Evolutionary conservation across 2,113 vertebrate species (phyloP).

Genomic region (Cygnus atratus): DNA sequence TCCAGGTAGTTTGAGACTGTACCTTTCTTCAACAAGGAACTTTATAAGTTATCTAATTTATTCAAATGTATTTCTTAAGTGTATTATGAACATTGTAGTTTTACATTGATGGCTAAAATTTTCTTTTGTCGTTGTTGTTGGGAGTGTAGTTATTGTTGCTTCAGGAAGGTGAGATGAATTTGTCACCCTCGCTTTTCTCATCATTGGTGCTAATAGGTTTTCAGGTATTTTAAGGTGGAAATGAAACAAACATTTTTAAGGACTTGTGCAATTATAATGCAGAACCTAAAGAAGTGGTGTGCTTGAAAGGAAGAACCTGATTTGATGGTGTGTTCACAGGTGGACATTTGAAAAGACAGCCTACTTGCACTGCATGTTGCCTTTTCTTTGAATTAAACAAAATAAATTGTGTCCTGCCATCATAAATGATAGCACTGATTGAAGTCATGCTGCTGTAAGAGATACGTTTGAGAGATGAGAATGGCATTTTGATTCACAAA

Average conservation of each 20-base stretch:
- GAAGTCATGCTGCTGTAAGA: neutral
- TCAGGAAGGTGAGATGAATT: neutral
- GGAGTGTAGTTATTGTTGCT: neutral
- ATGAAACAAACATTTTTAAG: neutral
- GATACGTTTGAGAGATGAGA: neutral
- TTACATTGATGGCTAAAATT: neutral
- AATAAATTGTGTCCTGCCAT: neutral
- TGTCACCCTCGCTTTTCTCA: neutral
- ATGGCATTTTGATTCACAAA: neutral
- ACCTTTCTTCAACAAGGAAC: neutral
- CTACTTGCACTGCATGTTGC: neutral
- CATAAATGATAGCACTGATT: neutral
- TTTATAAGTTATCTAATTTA: neutral
- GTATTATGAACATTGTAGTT: neutral
- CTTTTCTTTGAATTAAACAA: neutral
- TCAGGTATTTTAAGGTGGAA: neutral
- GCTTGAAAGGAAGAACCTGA: neutral
- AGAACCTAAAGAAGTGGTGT: neutral
- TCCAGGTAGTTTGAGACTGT: neutral
- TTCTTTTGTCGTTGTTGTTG: neutral
- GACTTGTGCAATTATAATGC: neutral
- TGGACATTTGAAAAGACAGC: neutral
- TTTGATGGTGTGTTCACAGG: neutral
- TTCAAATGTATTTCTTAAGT: neutral
- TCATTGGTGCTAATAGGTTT: neutral